phyloP scores from a whole-genome alignment of 2,888 invertebrate genomes.

The Dyspetes luteomarginatus region DNA sequence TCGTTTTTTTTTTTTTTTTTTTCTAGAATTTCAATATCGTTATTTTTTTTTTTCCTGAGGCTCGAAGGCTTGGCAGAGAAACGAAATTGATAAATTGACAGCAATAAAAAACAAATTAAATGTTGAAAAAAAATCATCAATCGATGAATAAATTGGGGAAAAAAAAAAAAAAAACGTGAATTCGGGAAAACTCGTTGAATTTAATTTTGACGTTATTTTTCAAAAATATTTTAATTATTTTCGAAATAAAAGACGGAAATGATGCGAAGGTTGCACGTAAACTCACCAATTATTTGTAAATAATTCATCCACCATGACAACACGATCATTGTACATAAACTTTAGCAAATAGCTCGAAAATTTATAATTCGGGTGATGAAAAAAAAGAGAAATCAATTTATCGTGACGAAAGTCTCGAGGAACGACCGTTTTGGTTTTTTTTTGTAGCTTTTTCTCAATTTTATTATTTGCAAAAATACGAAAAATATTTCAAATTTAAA shows the following conservation, averaged over 20 bases:
- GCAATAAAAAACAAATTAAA: neutral
- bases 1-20: conserved; percentile 1
- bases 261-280: conserved; percentile 13
- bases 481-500: neutral
- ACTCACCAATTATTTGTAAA: conserved; percentile 74
- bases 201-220: conserved; percentile 7
- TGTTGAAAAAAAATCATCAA: neutral
- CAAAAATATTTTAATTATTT: conserved; percentile 9
- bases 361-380: neutral
- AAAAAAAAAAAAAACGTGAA: neutral
- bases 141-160: neutral
- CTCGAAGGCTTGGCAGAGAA: too few relatives aligned
- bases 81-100: neutral
- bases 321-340: conserved; percentile 58
- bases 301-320: conserved; percentile 68
- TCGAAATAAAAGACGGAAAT: neutral
- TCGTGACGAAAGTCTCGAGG: neutral
- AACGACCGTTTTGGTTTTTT: neutral
- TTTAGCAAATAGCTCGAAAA: neutral
- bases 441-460: neutral
- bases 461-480: neutral
- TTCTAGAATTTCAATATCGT: conserved; percentile 28
- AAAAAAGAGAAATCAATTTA: neutral
- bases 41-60: conserved; percentile 14
- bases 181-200: conserved; percentile 1